Evolutionary conservation across 2,113 vertebrate species (phyloP), one percentile per base, ranked within the genome.

Genomic region (Elachura formosa): DNA sequence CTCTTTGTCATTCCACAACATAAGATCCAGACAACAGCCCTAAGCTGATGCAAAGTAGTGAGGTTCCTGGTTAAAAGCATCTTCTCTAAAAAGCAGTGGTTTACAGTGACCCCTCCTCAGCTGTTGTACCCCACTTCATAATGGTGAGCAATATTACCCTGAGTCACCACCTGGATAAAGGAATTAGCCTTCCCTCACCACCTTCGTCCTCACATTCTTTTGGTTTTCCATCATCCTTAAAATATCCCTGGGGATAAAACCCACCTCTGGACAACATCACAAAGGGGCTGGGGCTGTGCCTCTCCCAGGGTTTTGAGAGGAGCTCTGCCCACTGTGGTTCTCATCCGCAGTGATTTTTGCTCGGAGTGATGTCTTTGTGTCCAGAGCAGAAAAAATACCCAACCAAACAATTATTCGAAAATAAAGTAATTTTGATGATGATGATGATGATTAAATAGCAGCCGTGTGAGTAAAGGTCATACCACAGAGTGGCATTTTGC

Each of bases 401-500:
- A 56, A 38, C 22, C 6, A 2, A 85, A 46, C 11, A 45, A 84
- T 85, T 96, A 82, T 92, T 96, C 23, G 89, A 94, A 97, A 97
- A 93, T 64, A 81, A 95, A 96, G 67, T 79, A 80, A 77, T 97
- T 95, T 93, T 34, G 9, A 46, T 94, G 87, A 88, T 92, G 93
- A 94, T 93, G 94, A 90, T n/a, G 8, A 36, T 83, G 74, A 94
- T 93, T 97, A 97, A 97, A 92, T 95, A 90, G 94, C 92, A 96
- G 80, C 79, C 67, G 11, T 75, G 90, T 87, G 96, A 94, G 96
- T 89, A 98, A 97, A 98, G 97, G 97, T 98, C 97, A 97, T 89
- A 95, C 90, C 85, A 81, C 76, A 95, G 92, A 96, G 93, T 97
- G 97, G 97, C 97, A 97, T 97, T 97, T 97, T 97, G 96, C 97